These are phyloP conservation scores for Parelbella ahira DNA, from an alignment of 2,888 invertebrate species.

Conservation along the genomic window DNA sequence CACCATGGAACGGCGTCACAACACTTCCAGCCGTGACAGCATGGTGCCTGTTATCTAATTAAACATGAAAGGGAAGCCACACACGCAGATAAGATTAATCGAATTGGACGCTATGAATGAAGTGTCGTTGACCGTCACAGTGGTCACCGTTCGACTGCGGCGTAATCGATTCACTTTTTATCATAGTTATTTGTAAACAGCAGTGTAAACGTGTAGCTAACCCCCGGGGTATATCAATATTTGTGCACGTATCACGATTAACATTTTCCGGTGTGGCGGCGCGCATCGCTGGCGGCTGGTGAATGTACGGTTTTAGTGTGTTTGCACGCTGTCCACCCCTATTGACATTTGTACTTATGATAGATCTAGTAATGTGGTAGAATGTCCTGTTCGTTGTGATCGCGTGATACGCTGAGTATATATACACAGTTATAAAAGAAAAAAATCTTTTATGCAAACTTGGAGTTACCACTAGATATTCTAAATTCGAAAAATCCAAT, in stretches of 20 bases:
- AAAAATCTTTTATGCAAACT: no score
- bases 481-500: no score
- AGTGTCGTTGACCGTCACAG: slow-evolving; percentile 55
- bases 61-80: slow-evolving; percentile 60
- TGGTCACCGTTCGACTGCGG: slow-evolving; percentile 2
- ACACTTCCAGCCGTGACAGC: slow-evolving; percentile 2
- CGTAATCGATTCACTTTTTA: slow-evolving; percentile 12
- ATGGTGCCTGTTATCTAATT: slow-evolving; percentile 41
- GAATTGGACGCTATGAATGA: slow-evolving; percentile 56
- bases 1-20: no score
- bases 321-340: not conserved
- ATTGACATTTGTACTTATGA: not conserved
- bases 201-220: no score
- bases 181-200: slow-evolving; percentile 11
- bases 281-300: not conserved
- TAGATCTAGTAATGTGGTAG: not conserved
- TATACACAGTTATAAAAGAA: no score
- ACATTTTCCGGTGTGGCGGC: not conserved
- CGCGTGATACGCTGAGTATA: not conserved
- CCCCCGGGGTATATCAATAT: not conserved
- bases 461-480: no score
- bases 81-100: slow-evolving; percentile 63
- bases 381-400: not conserved
- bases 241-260: not conserved
- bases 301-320: not conserved